These are phyloP conservation scores for Pollenia labialis DNA, from an alignment of 2,888 invertebrate genomes.

Conservation along the genomic window DNA sequence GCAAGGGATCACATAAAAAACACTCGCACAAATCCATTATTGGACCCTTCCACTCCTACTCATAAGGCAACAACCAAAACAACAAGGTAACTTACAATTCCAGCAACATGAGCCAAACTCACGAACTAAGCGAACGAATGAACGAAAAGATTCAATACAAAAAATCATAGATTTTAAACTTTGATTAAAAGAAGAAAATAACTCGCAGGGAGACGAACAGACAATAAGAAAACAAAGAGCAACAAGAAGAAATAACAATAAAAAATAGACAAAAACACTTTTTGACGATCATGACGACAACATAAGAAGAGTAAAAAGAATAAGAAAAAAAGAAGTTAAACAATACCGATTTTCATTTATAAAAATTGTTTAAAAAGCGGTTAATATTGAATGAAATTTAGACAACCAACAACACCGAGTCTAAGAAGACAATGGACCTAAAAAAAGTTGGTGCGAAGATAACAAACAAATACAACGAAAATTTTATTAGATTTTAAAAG, in stretches of 20 bases:
- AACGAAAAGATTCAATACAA: conserved; percentile 12
- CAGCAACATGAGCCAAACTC: conserved; percentile 55
- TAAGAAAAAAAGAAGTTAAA: conserved; percentile 5
- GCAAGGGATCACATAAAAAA: background rate
- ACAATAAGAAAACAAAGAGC: conserved; percentile 36
- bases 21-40: background rate
- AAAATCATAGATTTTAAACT: conserved; percentile 40
- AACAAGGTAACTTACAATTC: conserved; percentile 36
- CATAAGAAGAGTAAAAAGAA: conserved; percentile 18
- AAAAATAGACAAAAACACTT: conserved; percentile 40
- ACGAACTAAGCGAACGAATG: conserved; percentile 39
- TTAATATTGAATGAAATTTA: conserved; percentile 65
- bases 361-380: conserved; percentile 12
- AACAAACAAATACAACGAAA: conserved; percentile 16
- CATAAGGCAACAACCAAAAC: background rate
- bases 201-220: conserved; percentile 7
- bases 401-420: background rate
- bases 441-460: background rate
- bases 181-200: conserved; percentile 57
- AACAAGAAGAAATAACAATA: conserved; percentile 27
- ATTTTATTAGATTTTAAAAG: background rate
- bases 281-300: conserved; percentile 50
- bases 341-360: conserved; percentile 27
- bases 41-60: background rate
- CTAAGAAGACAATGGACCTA: background rate